phyloP scores from a whole-genome alignment of 2,113 vertebrate genomes.

The Ceyx margarethae region DNA sequence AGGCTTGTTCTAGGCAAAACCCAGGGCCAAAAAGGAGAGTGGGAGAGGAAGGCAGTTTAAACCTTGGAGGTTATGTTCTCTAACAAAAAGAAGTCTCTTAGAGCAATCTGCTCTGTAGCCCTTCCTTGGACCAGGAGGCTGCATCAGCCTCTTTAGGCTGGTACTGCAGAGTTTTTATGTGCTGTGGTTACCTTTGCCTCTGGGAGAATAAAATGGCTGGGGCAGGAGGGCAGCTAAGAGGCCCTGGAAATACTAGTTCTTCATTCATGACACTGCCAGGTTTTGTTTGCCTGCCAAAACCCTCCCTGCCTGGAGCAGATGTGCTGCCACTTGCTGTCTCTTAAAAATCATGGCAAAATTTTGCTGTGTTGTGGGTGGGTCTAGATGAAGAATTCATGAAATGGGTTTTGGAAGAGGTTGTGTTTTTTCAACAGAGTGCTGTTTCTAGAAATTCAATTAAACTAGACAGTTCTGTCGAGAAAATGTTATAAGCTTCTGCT shows the following conservation, averaged over 20 bases:
- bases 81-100: not conserved
- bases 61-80: not conserved
- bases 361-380: not conserved
- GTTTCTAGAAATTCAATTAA: conserved; percentile 27
- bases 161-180: not conserved
- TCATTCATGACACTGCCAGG: not conserved
- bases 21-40: not conserved
- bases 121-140: not conserved
- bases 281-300: not conserved
- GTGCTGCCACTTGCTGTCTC: not conserved
- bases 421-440: not conserved
- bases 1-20: not conserved
- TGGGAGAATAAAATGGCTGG: not conserved
- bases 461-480: not conserved
- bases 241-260: not conserved
- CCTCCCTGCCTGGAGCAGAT: not conserved
- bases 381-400: not conserved
- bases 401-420: not conserved
- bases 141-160: not conserved
- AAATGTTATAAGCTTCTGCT: not conserved
- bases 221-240: not conserved
- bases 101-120: not conserved
- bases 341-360: not conserved
- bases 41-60: not conserved
- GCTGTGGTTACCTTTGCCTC: not conserved